Base-by-base conservation (phyloP, 2,113 vertebrate genomes). In the Sminthopsis crassicaudata region DNA sequence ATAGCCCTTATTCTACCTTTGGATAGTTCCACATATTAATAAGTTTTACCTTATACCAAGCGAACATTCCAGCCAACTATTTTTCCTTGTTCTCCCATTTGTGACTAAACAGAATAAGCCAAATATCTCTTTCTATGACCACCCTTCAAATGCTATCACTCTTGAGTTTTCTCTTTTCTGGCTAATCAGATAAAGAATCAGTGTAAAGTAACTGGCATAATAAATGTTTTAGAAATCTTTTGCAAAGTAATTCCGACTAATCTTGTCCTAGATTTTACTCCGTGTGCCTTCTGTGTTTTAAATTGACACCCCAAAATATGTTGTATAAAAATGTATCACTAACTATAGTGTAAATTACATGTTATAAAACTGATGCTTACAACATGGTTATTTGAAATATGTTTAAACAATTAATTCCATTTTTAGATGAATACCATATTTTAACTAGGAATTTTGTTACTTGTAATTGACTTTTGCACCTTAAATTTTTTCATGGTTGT, bases 161-260 rank as follows among this genome's bases (percentile, higher is more conserved):
- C 19, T 84, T 42, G 16, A 84, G 19, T 84, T 84, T 42, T 76
- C 57, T 76, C 60, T 67, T 42, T 19, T 42, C 67, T 42, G 14
- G 1, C n/a, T 84, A 42, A 84, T 76, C 30, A 76, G 36, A 14
- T n/a, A n/a, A n/a, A 76, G 36, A 76, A n/a, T 23, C n/a, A 42
- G 23, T 23, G 19, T 84, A 51, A 51, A 51, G 50, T 51, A 84
- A 84, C 4, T 84, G 36, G 16, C 67, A 84, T 42, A 22, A 84
- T 90, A 91, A 94, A 57, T 48, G 84, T 53, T 93, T 97, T 54
- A 91, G 84, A 4, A 2, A 14, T 2, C 9, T 88, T 92, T 95
- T 91, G n/a, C n/a, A 91, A 91, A 92, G 89, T 57, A 76, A 92
- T 90, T 30, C 16, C 92, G 50, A 93, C 51, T 95, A 51, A 96